Evolutionary conservation across 1,140 invertebrate species (phyloP), one percentile per base, ranked within the genome.

Genomic region (Stratiolaelaps scimitus): DNA sequence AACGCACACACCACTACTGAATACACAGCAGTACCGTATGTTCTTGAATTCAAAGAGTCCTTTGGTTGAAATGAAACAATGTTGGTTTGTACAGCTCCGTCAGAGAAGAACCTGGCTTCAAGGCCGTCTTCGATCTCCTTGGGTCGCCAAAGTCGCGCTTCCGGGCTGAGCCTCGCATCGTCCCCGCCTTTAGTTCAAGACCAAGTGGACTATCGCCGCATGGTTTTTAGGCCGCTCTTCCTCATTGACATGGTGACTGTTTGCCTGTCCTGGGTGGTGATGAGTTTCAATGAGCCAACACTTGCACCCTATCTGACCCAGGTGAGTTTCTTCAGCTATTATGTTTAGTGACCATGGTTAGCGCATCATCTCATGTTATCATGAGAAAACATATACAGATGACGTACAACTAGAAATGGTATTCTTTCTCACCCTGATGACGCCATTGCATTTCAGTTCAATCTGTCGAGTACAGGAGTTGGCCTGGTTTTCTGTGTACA

Each of bases 251-350:
- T 60, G 53, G 34, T 60, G 26, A 60, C 53, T 6, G 53, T 60
- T 15, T 29, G 26, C 26, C 26, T 15, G 26, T 60, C 53, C 15
- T 60, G 53, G 53, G 34, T 60, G 17, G 53, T 60, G 6, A 60
- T 60, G 53, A 60, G 53, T 23, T 60, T 60, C 53, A 60, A 60
- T 34, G 53, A 60, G 26, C 53, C 53, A 23, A 60, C 53, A 23
- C 53, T 60, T 60, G 26, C 26, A 34, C 15, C 15, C 20, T 60
- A 34, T 26, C 53, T 60, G 20, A 29, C 53, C 15, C 15, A 26
- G 20, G 34, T 40, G 4, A 40, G 34, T 40, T 10, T 4, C 10
- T 40, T 40, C 53, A 60, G 23, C 26, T 17, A 48, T 15, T 15
- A 26, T 28, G 4, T 48, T 48, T 48, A 20, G n/a, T n/a, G n/a